Evolutionary conservation across 2,888 invertebrate species (phyloP), one percentile per base, ranked within the genome.

Genomic region (Patella ulyssiponensis): DNA sequence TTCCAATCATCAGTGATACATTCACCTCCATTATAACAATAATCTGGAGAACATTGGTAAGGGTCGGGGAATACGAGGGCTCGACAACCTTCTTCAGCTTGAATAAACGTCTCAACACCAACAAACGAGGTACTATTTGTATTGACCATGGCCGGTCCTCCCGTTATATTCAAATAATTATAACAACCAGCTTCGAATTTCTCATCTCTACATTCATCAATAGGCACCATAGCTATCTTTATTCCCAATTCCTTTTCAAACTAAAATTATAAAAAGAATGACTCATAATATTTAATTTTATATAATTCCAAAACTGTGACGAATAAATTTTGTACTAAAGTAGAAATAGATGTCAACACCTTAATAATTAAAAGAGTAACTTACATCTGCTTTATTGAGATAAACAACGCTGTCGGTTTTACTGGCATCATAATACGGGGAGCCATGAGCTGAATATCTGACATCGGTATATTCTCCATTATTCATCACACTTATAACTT

Each of bases 71-170:
- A 98, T 92, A 97, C 78, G 20, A 81, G 81, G 1, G 88, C 88
- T 51, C 80, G 79, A 83, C 88, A 89, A 7, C 82, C 83, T 75
- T 87, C 98, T 90, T 97, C 96, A 0, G 98, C 96, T 83, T 96
- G 93, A 0, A 98, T 96, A 91, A 96, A 97, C 0, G 98, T 97
- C 77, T 98, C 94, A 0, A 99, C 97, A 15, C 99, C 99, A 54
- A 99, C 98, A 81, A 99, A 93, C 0, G 98, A 96, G 0, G 99
- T 99, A 92, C 96, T 96, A 91, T 99, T 99, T 20, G 99, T 96
- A 92, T 98, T 98, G 3, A 99, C 98, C 95, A 98, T 96, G 88
- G 86, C 85, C 11, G 91, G 91, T 51, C 81, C 76, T 27, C 74
- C 86, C 69, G 80, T 87, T 23, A 90, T 84, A 27, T 96, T 96